These are phyloP conservation scores for Latrodectus elegans DNA, from an alignment of 2,888 invertebrate genomes.

Conservation along the genomic window DNA sequence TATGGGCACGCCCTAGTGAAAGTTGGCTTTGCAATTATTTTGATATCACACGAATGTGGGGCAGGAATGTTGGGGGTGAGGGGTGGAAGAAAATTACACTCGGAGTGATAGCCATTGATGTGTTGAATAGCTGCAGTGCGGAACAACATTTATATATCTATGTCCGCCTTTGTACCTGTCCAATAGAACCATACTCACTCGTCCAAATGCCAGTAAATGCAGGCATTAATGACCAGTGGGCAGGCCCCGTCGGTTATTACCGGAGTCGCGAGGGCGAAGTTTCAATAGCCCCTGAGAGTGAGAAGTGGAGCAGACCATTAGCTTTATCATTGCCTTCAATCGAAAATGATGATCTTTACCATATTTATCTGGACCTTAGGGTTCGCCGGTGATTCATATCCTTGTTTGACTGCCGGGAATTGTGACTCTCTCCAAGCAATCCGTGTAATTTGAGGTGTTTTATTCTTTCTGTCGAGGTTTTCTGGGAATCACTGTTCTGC, in stretches of 20 bases:
- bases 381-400: not conserved
- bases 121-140: conserved; percentile 45
- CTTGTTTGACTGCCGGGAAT: not conserved
- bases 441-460: too few species aligned
- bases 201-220: conserved; percentile 39
- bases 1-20: not conserved
- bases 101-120: conserved; percentile 51
- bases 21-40: not conserved
- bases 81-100: conserved; percentile 23
- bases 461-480: too few species aligned
- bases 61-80: not conserved
- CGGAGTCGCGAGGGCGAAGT: not conserved
- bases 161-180: conserved; percentile 35
- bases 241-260: conserved; percentile 51
- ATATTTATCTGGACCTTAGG: not conserved
- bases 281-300: not conserved
- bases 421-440: not conserved
- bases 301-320: conserved; percentile 19
- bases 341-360: conserved; percentile 5
- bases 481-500: too few species aligned
- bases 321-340: not conserved
- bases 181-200: conserved; percentile 40
- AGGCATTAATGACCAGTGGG: conserved; percentile 56
- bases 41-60: not conserved
- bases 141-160: conserved; percentile 55